phyloP scores from a whole-genome alignment of 2,113 vertebrate species.

The Gallinago jamesoni region DNA sequence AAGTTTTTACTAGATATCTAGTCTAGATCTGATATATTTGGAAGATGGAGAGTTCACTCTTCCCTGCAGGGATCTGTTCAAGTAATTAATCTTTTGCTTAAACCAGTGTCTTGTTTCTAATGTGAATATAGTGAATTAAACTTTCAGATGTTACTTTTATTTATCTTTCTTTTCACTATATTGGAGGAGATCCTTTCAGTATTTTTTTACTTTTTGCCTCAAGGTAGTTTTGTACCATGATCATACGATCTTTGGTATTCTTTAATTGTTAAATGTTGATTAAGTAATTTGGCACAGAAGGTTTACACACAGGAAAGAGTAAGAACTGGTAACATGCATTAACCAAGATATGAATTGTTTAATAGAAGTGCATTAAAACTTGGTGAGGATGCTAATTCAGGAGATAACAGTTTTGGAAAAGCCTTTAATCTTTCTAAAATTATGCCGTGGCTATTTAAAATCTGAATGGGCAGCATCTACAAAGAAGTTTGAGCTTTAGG shows the following conservation, averaged over 20 bases:
- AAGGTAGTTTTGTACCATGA: not conserved
- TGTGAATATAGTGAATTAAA: not conserved
- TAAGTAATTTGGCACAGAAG: not conserved
- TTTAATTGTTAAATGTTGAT: not conserved
- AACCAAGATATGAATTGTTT: not conserved
- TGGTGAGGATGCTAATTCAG: not conserved
- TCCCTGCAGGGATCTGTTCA: not conserved
- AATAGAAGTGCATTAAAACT: not conserved
- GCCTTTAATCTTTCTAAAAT: constrained; percentile 6
- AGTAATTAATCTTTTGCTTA: not conserved
- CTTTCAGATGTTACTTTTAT: not conserved
- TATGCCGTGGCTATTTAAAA: constrained; percentile 4
- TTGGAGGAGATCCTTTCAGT: not conserved
- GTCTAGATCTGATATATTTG: not conserved
- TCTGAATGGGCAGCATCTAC: constrained; percentile 30
- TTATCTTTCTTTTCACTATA: not conserved
- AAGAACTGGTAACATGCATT: not conserved
- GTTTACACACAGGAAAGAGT: not conserved
- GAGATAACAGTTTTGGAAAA: constrained; percentile 23
- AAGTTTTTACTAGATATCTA: not conserved
- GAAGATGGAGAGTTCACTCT: not conserved
- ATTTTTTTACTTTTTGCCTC: not conserved
- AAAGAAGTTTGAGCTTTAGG: constrained; percentile 40
- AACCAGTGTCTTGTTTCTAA: not conserved
- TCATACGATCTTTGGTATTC: not conserved